Percentiles rank a stretch among this genome's conserved stretches.
Evolutionary conservation across 2,888 invertebrate genomes (phyloP).

Genomic region (Thymelicus lineola): DNA sequence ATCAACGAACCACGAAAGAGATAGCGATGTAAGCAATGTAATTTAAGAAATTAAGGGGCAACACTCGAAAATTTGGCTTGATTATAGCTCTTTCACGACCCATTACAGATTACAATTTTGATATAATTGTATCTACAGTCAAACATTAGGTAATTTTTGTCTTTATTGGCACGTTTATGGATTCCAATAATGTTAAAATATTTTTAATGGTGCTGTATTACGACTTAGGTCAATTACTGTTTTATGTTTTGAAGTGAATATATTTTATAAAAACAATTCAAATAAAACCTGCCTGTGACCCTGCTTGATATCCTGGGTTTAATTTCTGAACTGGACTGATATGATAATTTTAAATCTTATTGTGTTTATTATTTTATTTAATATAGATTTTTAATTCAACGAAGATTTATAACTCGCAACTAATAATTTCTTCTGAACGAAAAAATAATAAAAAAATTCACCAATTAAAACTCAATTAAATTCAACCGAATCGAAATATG

Average conservation of each 20-base stretch:
- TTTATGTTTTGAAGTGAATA: constrained; percentile 1
- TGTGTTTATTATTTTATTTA: too few relatives aligned
- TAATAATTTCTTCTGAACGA: too few relatives aligned
- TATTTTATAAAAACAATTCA: background rate
- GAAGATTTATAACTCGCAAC: too few relatives aligned
- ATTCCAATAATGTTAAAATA: background rate
- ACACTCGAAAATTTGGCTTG: background rate
- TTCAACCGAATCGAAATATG: too few relatives aligned
- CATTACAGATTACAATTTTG: background rate
- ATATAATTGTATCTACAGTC: background rate
- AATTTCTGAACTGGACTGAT: background rate
- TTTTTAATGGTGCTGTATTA: background rate
- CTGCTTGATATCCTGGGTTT: background rate
- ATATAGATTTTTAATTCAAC: too few relatives aligned
- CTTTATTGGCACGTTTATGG: background rate
- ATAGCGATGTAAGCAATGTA: constrained; percentile 8
- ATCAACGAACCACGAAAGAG: constrained; percentile 57
- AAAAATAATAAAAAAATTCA: too few relatives aligned
- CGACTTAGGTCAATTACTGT: background rate
- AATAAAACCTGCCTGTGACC: background rate
- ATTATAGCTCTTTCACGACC: background rate
- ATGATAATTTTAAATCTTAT: too few relatives aligned
- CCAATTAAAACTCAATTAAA: too few relatives aligned
- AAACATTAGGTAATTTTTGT: background rate
- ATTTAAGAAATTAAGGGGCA: background rate